Evolutionary conservation across 1,140 invertebrate genomes (phyloP).

Genomic region (Trissolcus basalis): DNA sequence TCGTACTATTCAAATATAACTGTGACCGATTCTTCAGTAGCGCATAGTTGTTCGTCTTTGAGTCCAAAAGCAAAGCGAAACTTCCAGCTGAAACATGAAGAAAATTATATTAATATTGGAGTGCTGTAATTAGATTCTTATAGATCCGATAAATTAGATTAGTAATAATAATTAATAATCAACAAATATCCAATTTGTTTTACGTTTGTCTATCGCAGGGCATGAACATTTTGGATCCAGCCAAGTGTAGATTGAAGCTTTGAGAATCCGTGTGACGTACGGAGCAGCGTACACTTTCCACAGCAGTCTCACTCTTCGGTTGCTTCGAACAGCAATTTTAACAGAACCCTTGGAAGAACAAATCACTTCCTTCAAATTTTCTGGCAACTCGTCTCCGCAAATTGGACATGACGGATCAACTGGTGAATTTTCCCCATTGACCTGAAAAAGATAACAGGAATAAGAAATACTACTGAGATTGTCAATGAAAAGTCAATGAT

Average conservation of each 20-base stretch:
- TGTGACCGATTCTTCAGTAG: conserved; percentile 46
- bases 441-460: conserved; percentile 12
- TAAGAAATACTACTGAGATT: too few species aligned
- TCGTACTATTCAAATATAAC: conserved; percentile 54
- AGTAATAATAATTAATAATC: conserved; percentile 33
- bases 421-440: background rate
- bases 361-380: conserved; percentile 64
- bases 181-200: too few species aligned
- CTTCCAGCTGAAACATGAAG: conserved; percentile 60
- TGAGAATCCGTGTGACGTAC: conserved; percentile 54
- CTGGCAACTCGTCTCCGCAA: conserved; percentile 65
- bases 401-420: conserved; percentile 61
- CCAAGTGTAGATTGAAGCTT: conserved; percentile 59
- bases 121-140: too few species aligned
- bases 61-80: conserved; percentile 63
- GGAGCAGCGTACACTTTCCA: conserved; percentile 57
- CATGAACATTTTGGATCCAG: conserved; percentile 66
- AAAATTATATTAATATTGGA: too few species aligned
- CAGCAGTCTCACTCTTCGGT: conserved; percentile 64
- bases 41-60: conserved; percentile 54
- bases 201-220: conserved; percentile 65
- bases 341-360: conserved; percentile 65
- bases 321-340: conserved; percentile 68
- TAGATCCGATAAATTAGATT: conserved; percentile 4
- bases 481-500: too few species aligned